phyloP scores from a whole-genome alignment of 2,113 vertebrate species.

The Cebus imitator region DNA sequence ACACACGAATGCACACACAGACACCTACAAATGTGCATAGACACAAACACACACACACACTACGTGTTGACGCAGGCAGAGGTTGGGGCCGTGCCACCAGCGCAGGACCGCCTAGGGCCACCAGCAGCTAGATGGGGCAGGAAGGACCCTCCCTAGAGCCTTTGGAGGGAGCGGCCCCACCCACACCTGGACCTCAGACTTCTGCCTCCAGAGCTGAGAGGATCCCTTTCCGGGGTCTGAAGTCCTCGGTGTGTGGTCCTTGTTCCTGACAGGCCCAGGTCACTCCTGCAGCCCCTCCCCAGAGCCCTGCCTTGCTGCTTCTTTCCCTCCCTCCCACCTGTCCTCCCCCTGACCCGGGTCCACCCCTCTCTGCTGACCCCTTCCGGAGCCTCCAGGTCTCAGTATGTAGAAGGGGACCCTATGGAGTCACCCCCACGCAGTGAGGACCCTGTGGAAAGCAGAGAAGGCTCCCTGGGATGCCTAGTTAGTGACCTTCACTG shows the following conservation, averaged over 20 bases:
- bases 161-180: too few species aligned
- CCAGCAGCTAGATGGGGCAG: background rate
- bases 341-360: background rate
- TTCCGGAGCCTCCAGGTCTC: background rate
- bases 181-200: background rate
- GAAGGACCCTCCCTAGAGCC: too few species aligned
- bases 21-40: too few species aligned
- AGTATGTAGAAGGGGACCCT: background rate
- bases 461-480: background rate
- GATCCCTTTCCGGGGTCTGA: background rate
- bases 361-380: background rate
- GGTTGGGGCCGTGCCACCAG: rapidly evolving
- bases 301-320: background rate
- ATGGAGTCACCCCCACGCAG: background rate
- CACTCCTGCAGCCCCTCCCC: background rate
- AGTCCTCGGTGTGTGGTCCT: rapidly evolving
- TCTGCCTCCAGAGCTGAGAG: background rate
- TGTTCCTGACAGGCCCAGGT: background rate
- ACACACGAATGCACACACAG: too few species aligned
- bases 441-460: background rate
- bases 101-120: background rate
- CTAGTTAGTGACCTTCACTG: background rate
- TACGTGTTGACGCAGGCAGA: background rate
- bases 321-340: background rate
- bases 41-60: too few species aligned